Conservation (phyloP, 2,888 invertebrate species). For the Drosophila dives region DNA sequence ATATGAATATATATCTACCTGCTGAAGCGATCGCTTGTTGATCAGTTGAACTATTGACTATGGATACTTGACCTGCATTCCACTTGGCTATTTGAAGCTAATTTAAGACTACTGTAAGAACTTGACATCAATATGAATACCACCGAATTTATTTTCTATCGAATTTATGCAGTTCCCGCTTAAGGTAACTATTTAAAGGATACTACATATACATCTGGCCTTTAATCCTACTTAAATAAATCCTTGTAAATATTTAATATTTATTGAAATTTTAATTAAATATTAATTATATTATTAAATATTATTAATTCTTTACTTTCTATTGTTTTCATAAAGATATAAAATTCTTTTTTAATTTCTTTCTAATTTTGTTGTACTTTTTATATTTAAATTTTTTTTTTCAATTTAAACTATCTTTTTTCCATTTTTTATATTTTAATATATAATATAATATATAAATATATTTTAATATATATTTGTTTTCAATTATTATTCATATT, state of each 20-base stretch:
- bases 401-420: too few species aligned
- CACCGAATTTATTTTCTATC: background rate
- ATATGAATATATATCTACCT: slow-evolving; percentile 51
- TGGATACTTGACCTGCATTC: slow-evolving; percentile 63
- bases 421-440: too few species aligned
- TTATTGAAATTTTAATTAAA: background rate
- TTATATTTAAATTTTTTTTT: background rate
- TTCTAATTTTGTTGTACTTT: background rate
- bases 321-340: background rate
- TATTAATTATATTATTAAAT: background rate
- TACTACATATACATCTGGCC: background rate
- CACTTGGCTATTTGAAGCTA: slow-evolving; percentile 33
- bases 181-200: background rate
- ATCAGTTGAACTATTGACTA: slow-evolving; percentile 42
- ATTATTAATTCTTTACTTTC: background rate
- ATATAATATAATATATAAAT: too few species aligned
- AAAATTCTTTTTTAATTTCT: background rate
- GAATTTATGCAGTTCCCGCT: background rate
- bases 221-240: background rate
- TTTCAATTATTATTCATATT: background rate
- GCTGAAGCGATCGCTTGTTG: slow-evolving; percentile 49
- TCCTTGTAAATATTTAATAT: background rate
- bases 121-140: slow-evolving; percentile 56
- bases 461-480: background rate
- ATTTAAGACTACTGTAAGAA: slow-evolving; percentile 55